phyloP scores from a whole-genome alignment of 92 coral and sea anemone genomes.

The Epizoanthus scotinus region DNA sequence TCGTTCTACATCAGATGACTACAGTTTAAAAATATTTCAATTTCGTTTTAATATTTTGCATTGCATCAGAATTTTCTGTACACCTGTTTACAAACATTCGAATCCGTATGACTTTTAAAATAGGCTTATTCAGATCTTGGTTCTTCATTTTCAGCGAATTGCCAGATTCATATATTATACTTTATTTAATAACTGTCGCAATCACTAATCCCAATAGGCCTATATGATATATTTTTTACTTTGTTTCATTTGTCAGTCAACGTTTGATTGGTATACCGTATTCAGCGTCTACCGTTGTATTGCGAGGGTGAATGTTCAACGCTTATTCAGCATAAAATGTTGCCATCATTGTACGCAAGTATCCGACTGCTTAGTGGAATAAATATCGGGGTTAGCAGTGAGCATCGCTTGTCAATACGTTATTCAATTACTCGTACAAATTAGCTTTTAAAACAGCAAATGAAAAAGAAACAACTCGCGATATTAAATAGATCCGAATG shows the following conservation, averaged over 20 bases:
- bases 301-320: neutral
- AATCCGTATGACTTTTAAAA: neutral
- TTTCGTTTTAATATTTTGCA: neutral
- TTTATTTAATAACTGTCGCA: conserved; percentile 9
- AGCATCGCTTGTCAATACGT: conserved; percentile 4
- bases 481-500: neutral
- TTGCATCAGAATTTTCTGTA: no score
- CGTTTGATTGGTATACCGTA: neutral
- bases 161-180: neutral
- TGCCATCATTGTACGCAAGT: neutral
- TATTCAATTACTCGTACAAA: conserved; percentile 20
- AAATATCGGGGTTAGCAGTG: neutral
- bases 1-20: neutral
- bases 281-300: neutral
- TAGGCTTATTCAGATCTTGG: neutral
- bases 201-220: neutral
- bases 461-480: neutral
- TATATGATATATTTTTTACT: neutral
- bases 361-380: neutral
- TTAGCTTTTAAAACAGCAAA: conserved; percentile 1
- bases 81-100: neutral
- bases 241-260: neutral
- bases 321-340: neutral
- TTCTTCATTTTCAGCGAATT: conserved; percentile 6
- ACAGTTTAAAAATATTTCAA: neutral